phyloP scores from a whole-genome alignment of 1,140 invertebrate genomes.

The Drosophila gunungcola region DNA sequence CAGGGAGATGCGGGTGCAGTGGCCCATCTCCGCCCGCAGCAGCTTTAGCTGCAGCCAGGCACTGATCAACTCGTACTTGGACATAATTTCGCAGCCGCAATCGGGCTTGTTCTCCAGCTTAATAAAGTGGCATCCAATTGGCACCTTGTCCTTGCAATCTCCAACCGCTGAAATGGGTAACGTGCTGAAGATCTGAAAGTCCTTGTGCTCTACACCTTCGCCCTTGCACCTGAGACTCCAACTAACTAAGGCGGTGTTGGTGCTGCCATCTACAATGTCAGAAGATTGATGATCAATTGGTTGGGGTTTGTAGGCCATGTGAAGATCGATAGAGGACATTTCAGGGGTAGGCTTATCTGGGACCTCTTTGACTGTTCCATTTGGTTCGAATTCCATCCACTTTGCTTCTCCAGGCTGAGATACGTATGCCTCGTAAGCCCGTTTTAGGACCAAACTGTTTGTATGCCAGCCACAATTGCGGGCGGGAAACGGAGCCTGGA shows the following conservation, averaged over 20 bases:
- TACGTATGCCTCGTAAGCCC: slow-evolving; percentile 43
- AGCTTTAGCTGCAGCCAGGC: slow-evolving; percentile 72
- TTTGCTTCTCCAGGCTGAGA: slow-evolving; percentile 26
- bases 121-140: slow-evolving; percentile 54
- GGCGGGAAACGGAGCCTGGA: slow-evolving; percentile 58
- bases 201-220: background rate
- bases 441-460: slow-evolving; percentile 37
- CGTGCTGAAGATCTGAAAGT: slow-evolving; percentile 46
- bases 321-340: background rate
- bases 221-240: slow-evolving; percentile 36
- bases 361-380: slow-evolving; percentile 3
- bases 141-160: slow-evolving; percentile 12
- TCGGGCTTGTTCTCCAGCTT: slow-evolving; percentile 73
- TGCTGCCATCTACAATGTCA: background rate
- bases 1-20: slow-evolving; percentile 55
- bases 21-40: slow-evolving; percentile 22
- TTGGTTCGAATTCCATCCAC: slow-evolving; percentile 38
- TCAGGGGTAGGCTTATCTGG: background rate
- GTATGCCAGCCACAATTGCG: slow-evolving; percentile 71
- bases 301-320: slow-evolving; percentile 30
- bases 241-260: slow-evolving; percentile 50
- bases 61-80: slow-evolving; percentile 71
- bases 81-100: slow-evolving; percentile 76
- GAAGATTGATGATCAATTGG: slow-evolving; percentile 15
- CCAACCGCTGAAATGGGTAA: slow-evolving; percentile 41